phyloP scores from a whole-genome alignment of 2,888 invertebrate species.

The Leucophenga maculata region DNA sequence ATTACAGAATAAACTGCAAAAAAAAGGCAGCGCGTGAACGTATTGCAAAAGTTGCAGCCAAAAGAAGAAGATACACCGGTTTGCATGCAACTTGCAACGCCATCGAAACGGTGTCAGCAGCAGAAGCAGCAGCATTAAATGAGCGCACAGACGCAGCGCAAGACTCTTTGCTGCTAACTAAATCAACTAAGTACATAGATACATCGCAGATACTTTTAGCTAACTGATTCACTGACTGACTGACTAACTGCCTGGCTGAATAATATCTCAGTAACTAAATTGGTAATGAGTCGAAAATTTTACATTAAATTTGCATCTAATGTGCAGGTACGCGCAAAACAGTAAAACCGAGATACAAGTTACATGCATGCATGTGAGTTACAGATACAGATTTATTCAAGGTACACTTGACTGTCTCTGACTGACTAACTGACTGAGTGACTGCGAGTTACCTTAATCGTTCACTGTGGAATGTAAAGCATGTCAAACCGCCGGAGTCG shows the following conservation, averaged over 20 bases:
- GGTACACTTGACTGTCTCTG: conserved; percentile 34
- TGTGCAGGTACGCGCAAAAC: conserved; percentile 22
- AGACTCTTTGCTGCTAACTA: no score
- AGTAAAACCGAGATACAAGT: conserved; percentile 16
- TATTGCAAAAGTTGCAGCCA: no score
- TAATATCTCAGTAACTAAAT: not conserved
- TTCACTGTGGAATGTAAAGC: conserved; percentile 54
- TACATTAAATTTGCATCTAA: conserved; percentile 21
- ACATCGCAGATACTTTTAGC: no score
- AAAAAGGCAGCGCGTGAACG: conserved; percentile 7
- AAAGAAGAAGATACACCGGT: conserved; percentile 15
- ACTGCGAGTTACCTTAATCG: conserved; percentile 21
- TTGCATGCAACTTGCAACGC: conserved; percentile 35
- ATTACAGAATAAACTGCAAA: conserved; percentile 14
- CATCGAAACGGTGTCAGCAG: conserved; percentile 54
- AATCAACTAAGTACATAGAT: no score
- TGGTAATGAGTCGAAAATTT: not conserved
- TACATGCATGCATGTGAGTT: conserved; percentile 7
- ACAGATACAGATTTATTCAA: conserved; percentile 40
- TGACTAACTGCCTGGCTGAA: conserved; percentile 1
- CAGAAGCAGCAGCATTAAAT: not conserved
- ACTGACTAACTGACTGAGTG: conserved; percentile 33
- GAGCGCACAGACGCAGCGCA: not conserved
- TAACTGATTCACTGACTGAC: not conserved
- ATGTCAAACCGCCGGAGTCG: conserved; percentile 49